These are phyloP conservation scores for Drosophila dunni DNA, from an alignment of 1,140 invertebrate genomes.

Conservation along the genomic window DNA sequence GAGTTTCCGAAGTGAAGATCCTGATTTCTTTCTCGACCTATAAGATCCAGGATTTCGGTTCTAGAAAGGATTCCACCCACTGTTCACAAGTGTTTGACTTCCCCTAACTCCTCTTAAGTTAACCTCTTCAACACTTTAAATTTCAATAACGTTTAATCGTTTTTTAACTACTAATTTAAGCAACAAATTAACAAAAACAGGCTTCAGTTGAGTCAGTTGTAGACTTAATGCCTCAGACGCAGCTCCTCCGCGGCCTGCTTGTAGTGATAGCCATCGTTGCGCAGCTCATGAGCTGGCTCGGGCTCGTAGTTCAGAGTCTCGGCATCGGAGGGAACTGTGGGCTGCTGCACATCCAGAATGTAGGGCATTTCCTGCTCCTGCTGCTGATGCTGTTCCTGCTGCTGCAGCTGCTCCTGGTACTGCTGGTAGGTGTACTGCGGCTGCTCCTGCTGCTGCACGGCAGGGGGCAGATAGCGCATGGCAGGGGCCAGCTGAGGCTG, in stretches of 20 bases:
- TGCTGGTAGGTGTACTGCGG: slow-evolving; percentile 69
- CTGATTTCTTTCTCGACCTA: too few relatives aligned
- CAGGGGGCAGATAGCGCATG: slow-evolving; percentile 55
- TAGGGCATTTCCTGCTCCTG: slow-evolving; percentile 64
- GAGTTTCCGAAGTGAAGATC: too few relatives aligned
- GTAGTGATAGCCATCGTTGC: slow-evolving; percentile 77
- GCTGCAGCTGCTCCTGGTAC: slow-evolving; percentile 67
- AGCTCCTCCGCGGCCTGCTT: slow-evolving; percentile 57
- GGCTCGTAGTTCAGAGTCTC: slow-evolving; percentile 54
- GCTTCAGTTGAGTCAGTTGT: slow-evolving; percentile 23
- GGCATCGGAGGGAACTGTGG: slow-evolving; percentile 68
- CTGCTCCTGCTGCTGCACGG: slow-evolving; percentile 17
- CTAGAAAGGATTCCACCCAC: too few relatives aligned
- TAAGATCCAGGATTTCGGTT: too few relatives aligned
- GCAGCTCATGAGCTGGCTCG: slow-evolving; percentile 73
- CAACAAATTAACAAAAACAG: slow-evolving; percentile 57
- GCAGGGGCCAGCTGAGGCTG: slow-evolving; percentile 36
- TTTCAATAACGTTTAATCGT: slow-evolving; percentile 43
- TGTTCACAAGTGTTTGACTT: background rate
- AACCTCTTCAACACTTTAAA: background rate
- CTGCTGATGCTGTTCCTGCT: slow-evolving; percentile 38
- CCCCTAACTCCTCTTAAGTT: background rate
- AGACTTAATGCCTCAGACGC: slow-evolving; percentile 67
- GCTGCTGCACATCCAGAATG: slow-evolving; percentile 69
- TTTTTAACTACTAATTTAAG: slow-evolving; percentile 56